These are phyloP conservation scores for Dynastes grantii DNA, from an alignment of 2,888 invertebrate genomes.

Conservation along the genomic window DNA sequence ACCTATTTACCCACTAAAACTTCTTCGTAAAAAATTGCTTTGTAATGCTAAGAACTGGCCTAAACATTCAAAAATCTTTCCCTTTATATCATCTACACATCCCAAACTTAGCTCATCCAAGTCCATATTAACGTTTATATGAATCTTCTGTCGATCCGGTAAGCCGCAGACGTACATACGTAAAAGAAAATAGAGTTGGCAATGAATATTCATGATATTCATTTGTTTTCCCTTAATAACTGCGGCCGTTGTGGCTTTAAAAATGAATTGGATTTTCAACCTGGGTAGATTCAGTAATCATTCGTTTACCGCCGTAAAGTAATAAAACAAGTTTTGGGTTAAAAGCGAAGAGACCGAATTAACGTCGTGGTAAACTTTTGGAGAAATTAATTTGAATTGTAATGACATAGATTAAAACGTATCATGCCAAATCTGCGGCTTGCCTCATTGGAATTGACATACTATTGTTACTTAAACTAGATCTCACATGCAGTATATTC, in stretches of 20 bases:
- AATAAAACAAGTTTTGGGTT: background rate
- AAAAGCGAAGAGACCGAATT: background rate
- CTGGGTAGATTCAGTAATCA: background rate
- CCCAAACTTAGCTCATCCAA: background rate
- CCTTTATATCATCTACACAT: no score
- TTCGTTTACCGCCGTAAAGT: background rate
- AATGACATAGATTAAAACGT: no score
- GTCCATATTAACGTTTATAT: constrained; percentile 57
- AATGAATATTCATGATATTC: constrained; percentile 31
- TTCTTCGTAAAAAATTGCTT: background rate
- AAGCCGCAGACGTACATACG: background rate
- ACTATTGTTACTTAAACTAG: no score
- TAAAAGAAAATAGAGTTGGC: background rate
- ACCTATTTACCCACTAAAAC: background rate
- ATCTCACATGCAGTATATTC: no score
- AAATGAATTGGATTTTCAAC: constrained; percentile 30
- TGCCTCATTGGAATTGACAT: no score
- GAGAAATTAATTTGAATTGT: no score
- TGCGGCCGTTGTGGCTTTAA: background rate
- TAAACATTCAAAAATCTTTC: background rate
- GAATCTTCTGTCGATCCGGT: constrained; percentile 52
- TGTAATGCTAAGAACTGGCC: background rate
- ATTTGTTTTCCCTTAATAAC: constrained; percentile 14
- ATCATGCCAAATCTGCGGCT: no score
- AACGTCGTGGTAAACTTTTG: no score